Evolutionary conservation across 2,888 invertebrate species (phyloP), one percentile per base, ranked within the genome.

Genomic region (Ctena decussata): DNA sequence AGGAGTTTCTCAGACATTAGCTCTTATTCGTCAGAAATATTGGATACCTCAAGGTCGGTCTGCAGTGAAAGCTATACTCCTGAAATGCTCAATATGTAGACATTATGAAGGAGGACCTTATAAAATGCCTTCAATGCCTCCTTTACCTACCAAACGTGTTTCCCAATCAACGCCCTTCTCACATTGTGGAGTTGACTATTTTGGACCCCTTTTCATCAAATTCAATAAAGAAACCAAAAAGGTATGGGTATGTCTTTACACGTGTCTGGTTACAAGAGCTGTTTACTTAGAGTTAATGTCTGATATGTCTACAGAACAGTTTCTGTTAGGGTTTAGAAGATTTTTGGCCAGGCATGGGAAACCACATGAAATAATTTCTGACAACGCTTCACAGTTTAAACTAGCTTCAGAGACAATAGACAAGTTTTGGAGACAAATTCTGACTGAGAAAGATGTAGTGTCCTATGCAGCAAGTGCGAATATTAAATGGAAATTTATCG

Each of bases 231-330:
- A 53, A 30, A 53, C 32, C 5, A 8, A 74, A 27, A 74, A 74
- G 35, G 53, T 74, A 18, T 74, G 49, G 77, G 53, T 77, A 11
- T 77, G 77, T 49, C 24, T 77, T 15, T 77, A 30, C 27, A 77
- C 77, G 6, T 77, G 77, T 24, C 24, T 27, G 1, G 69, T 77
- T 15, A 70, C 70, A 65, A 44, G 77, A 27, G 77, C 77, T 69
- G 35, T 77, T 6, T 70, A 77, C 41, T 65, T 70, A 0, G 79
- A 79, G 49, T 30, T 79, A 18, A 46, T 79, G 8, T 57, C n/a
- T 1, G 79, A 73, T 39, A 60, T 79, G 57, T 27, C 79, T 2
- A 39, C 72, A 72, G 35, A 57, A 27, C 2, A n/a, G n/a, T n/a
- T n/a, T n/a, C n/a, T n/a, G n/a, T n/a, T n/a, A n/a, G n/a, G n/a